Conservation (phyloP, 2,113 vertebrate genomes). For the Garra rufa region DNA sequence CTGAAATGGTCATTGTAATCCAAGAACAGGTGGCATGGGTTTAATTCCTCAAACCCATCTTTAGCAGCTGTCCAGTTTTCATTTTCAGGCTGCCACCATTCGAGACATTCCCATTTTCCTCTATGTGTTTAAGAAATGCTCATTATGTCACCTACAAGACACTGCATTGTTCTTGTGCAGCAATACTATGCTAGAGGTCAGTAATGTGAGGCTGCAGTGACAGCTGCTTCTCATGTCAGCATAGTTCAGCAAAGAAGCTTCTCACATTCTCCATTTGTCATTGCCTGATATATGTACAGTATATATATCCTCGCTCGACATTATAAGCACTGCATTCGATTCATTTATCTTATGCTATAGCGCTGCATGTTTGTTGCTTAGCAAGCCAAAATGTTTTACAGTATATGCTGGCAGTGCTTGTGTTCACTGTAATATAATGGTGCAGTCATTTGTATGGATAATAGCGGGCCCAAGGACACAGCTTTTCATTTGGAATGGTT, state of each 20-base stretch:
- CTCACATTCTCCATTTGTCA: conserved; percentile 54
- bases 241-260: conserved; percentile 31
- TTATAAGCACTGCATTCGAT: background rate
- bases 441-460: background rate
- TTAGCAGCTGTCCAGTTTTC: background rate
- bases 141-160: background rate
- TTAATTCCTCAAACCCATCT: conserved; percentile 5
- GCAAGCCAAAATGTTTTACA: background rate
- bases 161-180: background rate
- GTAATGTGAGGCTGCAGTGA: conserved; percentile 18
- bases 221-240: conserved; percentile 53
- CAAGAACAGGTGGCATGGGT: conserved; percentile 16
- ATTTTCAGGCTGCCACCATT: background rate
- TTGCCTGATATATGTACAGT: conserved; percentile 30
- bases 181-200: conserved; percentile 27
- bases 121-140: background rate
- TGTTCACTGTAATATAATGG: background rate
- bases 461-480: background rate
- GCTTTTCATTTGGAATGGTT: background rate
- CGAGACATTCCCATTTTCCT: background rate
- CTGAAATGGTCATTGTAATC: conserved; percentile 6
- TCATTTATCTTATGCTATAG: background rate
- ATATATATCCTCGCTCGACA: background rate
- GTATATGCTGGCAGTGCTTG: background rate
- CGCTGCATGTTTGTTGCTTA: background rate